Evolutionary conservation across 2,888 invertebrate genomes (phyloP).

Genomic region (Rhagonycha fulva): DNA sequence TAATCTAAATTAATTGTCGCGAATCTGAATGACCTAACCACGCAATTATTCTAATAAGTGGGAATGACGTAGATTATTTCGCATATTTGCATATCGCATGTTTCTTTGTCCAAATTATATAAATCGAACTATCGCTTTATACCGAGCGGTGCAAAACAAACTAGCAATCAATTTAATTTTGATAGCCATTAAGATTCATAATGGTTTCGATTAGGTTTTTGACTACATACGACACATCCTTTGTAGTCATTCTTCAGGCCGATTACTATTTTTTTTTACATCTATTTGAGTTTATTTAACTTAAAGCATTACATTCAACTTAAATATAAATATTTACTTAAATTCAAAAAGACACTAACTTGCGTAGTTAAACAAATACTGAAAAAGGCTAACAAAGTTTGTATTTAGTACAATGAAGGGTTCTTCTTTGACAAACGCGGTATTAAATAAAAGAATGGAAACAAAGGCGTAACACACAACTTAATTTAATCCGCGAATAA

Average conservation of each 20-base stretch:
- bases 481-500: conserved; percentile 18
- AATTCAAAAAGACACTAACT: not conserved
- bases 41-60: no score
- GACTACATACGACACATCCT: not conserved
- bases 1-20: no score
- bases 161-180: no score
- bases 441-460: conserved; percentile 11
- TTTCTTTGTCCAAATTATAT: no score
- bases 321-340: not conserved
- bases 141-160: no score
- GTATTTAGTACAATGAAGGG: not conserved
- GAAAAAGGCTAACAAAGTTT: not conserved
- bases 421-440: not conserved
- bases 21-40: no score
- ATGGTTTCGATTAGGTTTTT: no score
- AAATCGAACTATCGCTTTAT: no score
- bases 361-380: not conserved
- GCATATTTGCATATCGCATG: no score
- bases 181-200: no score
- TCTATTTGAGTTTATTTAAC: not conserved
- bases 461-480: conserved; percentile 18
- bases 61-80: no score
- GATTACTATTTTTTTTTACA: not conserved
- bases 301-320: no score
- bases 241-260: not conserved